Conservation (phyloP, 1,140 invertebrate species). For the Cotesia chilonis region DNA sequence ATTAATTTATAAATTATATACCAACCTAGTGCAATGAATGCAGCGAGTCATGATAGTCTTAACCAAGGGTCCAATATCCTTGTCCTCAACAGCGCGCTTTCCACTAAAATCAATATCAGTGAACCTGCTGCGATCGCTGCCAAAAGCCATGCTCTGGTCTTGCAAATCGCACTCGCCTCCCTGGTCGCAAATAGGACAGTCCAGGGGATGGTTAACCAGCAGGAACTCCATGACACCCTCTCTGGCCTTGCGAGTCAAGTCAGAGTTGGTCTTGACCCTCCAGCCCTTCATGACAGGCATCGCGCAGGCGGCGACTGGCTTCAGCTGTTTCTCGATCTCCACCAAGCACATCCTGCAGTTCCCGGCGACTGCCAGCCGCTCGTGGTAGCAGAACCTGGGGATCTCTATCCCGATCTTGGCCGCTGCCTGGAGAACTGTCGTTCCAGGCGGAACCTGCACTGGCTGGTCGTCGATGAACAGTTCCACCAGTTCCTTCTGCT, state of each 20-base stretch:
- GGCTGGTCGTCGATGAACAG: constrained; percentile 98
- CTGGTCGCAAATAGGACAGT: constrained; percentile 99
- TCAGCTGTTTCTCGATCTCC: constrained; percentile 95
- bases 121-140: constrained; percentile 93
- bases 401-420: constrained; percentile 97
- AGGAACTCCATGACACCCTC: constrained; percentile 99
- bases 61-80: constrained; percentile 97
- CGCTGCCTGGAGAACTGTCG: constrained; percentile 97
- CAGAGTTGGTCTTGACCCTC: constrained; percentile 97
- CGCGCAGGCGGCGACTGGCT: constrained; percentile 98
- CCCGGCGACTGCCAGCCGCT: constrained; percentile 95
- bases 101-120: constrained; percentile 92
- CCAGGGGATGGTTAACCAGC: constrained; percentile 96
- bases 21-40: constrained; percentile 93
- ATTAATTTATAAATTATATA: too few relatives aligned
- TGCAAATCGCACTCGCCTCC: constrained; percentile 99
- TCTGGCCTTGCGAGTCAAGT: constrained; percentile 91
- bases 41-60: constrained; percentile 99
- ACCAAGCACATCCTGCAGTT: constrained; percentile 99
- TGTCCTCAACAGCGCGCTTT: constrained; percentile 99
- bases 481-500: constrained; percentile 80
- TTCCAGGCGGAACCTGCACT: constrained; percentile 93
- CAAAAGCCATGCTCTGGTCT: constrained; percentile 99
- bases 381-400: constrained; percentile 99
- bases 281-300: constrained; percentile 99